A percentile compares a stretch with the other conserved stretches of the same genome.
Conservation (phyloP, 53 echinoderm and acorn worm species). For the Mesocentrotus franciscanus region DNA sequence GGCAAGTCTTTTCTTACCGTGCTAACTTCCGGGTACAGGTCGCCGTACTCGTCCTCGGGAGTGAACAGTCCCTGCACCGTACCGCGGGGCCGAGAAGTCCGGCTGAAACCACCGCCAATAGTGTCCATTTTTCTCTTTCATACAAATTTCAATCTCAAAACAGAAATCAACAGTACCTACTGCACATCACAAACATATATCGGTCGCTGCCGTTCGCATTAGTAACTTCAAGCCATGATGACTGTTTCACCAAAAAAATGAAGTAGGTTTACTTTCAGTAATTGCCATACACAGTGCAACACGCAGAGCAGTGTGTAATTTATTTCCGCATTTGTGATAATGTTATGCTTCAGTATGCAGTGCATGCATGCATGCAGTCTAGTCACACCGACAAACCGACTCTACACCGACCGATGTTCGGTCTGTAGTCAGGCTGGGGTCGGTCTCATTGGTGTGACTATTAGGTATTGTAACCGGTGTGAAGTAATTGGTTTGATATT, state of each 20-base stretch:
- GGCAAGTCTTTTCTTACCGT: constrained; percentile 60
- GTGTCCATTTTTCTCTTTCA: constrained; percentile 57
- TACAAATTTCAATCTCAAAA: background rate
- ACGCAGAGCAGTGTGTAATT: background rate
- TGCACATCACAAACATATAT: constrained; percentile 19
- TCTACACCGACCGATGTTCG: too few species aligned
- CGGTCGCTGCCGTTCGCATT: background rate
- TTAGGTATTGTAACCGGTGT: too few species aligned
- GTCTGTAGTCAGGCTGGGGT: too few species aligned
- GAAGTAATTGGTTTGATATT: too few species aligned
- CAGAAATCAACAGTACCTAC: background rate
- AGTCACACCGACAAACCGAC: too few species aligned
- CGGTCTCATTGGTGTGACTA: too few species aligned
- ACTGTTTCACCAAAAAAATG: background rate
- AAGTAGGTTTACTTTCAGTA: background rate
- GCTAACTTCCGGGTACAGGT: constrained; percentile 81
- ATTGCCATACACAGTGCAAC: background rate
- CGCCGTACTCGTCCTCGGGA: constrained; percentile 73
- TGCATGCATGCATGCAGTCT: too few species aligned
- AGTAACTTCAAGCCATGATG: constrained; percentile 50
- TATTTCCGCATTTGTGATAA: constrained; percentile 58
- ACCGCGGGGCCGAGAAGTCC: constrained; percentile 47
- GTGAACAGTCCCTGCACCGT: constrained; percentile 66
- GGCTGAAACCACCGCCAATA: constrained; percentile 57
- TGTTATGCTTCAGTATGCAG: background rate